Conservation (phyloP, 2,888 invertebrate species). For the Syrphus vitripennis region DNA sequence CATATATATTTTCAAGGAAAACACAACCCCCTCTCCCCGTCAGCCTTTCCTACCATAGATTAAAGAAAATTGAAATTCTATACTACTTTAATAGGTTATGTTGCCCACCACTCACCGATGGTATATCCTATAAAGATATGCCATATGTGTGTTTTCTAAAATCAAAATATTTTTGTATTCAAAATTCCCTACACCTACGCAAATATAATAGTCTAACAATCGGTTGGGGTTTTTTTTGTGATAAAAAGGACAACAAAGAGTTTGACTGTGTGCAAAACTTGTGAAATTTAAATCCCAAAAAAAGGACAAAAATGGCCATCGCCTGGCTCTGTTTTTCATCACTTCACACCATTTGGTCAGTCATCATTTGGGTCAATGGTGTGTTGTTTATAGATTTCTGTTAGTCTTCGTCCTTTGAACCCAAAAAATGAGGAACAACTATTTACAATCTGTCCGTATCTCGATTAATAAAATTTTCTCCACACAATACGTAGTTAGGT, state of each 20-base stretch:
- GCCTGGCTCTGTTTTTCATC: slow-evolving; percentile 19
- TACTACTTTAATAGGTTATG: slow-evolving; percentile 18
- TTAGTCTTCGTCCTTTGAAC: slow-evolving; percentile 2
- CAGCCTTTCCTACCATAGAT: too few species aligned
- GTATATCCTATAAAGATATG: not conserved
- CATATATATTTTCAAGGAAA: too few species aligned
- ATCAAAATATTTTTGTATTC: slow-evolving; percentile 32
- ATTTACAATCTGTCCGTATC: slow-evolving; percentile 12
- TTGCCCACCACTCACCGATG: not conserved
- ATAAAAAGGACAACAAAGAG: slow-evolving; percentile 32
- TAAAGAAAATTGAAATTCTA: slow-evolving; percentile 54
- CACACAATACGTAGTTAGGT: too few species aligned
- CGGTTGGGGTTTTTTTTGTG: not conserved
- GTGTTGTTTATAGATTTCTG: slow-evolving; percentile 26
- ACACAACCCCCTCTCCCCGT: too few species aligned
- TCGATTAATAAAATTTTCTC: slow-evolving; percentile 58
- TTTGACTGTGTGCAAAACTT: not conserved
- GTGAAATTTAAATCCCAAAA: slow-evolving; percentile 11
- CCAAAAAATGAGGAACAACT: not conserved
- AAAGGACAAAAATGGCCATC: not conserved
- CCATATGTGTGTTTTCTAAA: slow-evolving; percentile 46
- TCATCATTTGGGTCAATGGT: slow-evolving; percentile 4
- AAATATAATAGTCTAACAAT: not conserved
- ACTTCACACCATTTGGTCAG: slow-evolving; percentile 54
- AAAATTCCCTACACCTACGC: not conserved